These are phyloP conservation scores for Pogonocichla stellata DNA, from an alignment of 2,113 vertebrate species.

Conservation along the genomic window DNA sequence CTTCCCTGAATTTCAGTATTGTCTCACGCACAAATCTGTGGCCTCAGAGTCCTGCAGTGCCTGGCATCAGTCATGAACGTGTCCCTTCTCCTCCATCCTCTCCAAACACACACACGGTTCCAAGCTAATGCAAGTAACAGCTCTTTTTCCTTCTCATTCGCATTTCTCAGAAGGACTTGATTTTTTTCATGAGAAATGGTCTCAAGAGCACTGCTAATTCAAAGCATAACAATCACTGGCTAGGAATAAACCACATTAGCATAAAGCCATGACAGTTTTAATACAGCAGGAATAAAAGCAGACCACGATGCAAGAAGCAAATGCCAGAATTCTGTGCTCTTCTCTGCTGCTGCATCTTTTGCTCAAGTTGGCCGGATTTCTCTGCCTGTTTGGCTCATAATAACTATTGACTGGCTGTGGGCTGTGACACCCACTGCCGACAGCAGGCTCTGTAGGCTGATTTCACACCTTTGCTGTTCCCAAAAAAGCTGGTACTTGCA, in stretches of 20 bases:
- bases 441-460: conserved; percentile 27
- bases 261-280: not conserved
- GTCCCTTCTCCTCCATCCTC: not conserved
- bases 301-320: not conserved
- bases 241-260: conserved; percentile 8
- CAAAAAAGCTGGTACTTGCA: conserved; percentile 45
- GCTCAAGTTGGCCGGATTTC: not conserved
- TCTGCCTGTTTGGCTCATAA: conserved; percentile 44
- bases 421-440: conserved; percentile 1
- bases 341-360: conserved; percentile 11
- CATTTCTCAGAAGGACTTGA: not conserved
- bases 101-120: not conserved
- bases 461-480: conserved; percentile 32
- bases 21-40: not conserved
- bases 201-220: conserved; percentile 23
- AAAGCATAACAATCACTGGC: conserved; percentile 20
- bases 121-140: not conserved
- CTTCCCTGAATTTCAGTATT: not conserved
- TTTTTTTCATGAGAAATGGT: not conserved
- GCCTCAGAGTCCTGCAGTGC: not conserved
- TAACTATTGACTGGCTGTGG: conserved; percentile 34
- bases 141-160: not conserved
- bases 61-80: not conserved
- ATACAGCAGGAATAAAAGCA: conserved; percentile 23
- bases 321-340: not conserved